Percentiles rank a stretch among this genome's conserved stretches.
These are phyloP conservation scores for Pteropus alecto DNA, from an alignment of 2,113 vertebrate genomes.

Conservation along the genomic window DNA sequence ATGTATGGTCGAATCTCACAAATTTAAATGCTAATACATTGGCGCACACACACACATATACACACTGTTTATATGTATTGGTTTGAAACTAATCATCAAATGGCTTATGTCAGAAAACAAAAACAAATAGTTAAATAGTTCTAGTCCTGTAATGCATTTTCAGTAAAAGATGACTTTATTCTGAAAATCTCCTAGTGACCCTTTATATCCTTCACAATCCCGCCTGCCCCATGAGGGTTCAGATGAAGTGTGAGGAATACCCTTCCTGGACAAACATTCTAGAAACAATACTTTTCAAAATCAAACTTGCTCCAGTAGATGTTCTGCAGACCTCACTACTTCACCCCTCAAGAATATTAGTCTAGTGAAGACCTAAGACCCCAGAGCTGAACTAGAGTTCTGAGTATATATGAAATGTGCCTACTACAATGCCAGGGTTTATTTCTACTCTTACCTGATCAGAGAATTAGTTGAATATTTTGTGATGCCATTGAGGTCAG, in stretches of 20 bases:
- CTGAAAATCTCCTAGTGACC: not conserved
- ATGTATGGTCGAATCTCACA: not conserved
- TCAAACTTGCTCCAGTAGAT: not conserved
- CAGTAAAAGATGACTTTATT: not conserved
- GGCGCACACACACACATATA: not conserved
- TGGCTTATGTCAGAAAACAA: not conserved
- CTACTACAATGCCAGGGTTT: not conserved
- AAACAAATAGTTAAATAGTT: not conserved
- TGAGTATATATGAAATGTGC: not conserved
- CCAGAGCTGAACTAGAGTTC: not conserved
- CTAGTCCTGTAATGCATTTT: not conserved
- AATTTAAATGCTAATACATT: not conserved
- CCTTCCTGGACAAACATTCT: not conserved
- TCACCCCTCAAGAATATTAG: not conserved
- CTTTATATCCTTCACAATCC: not conserved
- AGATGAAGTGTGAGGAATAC: not conserved
- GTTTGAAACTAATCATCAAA: not conserved
- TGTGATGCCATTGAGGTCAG: not conserved
- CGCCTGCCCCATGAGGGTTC: accelerated
- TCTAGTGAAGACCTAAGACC: not conserved
- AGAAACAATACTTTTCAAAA: not conserved
- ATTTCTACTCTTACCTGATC: not conserved
- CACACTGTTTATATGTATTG: not conserved
- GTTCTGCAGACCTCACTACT: not conserved
- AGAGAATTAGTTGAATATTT: not conserved